Conservation (phyloP, 2,888 invertebrate species). For the Poecilus cupreus region DNA sequence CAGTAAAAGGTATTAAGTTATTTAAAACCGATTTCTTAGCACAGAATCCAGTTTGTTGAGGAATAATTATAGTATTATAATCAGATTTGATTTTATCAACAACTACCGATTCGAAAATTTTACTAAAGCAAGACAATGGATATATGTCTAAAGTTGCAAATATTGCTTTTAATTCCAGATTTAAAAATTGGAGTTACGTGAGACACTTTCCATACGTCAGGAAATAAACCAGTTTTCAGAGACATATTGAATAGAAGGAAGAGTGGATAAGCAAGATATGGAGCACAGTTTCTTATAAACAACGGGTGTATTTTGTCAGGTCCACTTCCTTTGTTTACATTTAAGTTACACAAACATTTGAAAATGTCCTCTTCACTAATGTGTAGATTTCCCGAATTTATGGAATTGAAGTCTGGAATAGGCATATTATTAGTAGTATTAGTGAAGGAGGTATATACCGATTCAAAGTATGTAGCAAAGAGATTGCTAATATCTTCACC, state of each 20-base stretch:
- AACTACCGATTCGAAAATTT: constrained; percentile 62
- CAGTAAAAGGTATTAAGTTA: too few relatives aligned
- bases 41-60: constrained; percentile 62
- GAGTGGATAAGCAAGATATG: background rate
- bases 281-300: background rate
- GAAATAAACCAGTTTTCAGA: background rate
- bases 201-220: constrained; percentile 47
- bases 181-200: constrained; percentile 48
- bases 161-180: constrained; percentile 55
- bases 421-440: background rate
- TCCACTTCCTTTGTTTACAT: background rate
- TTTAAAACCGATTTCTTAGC: constrained; percentile 61
- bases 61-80: constrained; percentile 50
- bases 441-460: background rate
- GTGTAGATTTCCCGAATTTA: background rate
- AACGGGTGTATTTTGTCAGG: background rate
- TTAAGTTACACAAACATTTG: background rate
- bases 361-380: background rate
- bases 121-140: constrained; percentile 57
- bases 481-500: constrained; percentile 2
- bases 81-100: constrained; percentile 31
- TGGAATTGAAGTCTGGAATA: background rate
- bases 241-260: background rate
- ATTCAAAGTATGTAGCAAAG: background rate
- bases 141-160: constrained; percentile 62